Percentiles rank a stretch among this genome's conserved stretches.
Evolutionary conservation across 2,113 vertebrate genomes (phyloP).

Genomic region (Prunella fulvescens): DNA sequence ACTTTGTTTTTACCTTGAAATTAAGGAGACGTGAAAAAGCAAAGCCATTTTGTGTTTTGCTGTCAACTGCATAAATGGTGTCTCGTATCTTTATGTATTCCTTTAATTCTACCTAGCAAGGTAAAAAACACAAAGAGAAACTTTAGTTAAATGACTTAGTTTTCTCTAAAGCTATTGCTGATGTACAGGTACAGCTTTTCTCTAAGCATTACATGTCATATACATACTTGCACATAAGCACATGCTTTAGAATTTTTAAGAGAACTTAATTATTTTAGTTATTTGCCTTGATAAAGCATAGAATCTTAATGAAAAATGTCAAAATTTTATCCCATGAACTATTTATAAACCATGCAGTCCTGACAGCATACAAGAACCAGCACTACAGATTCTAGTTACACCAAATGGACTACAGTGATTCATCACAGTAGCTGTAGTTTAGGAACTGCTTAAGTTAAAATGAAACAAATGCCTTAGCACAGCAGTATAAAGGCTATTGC

Average conservation of each 20-base stretch:
- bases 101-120: constrained; percentile 85
- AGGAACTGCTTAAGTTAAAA: background rate
- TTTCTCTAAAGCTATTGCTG: background rate
- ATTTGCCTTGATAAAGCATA: background rate
- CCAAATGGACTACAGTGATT: background rate
- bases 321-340: background rate
- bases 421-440: background rate
- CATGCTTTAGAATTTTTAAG: background rate
- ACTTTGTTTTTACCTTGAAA: constrained; percentile 77
- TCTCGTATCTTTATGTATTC: constrained; percentile 90
- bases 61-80: constrained; percentile 84
- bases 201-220: background rate
- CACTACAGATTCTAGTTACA: background rate
- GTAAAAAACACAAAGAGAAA: background rate
- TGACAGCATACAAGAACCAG: background rate
- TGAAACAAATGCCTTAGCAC: background rate
- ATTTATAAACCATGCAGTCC: background rate
- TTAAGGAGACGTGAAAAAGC: constrained; percentile 81
- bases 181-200: background rate
- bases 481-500: background rate
- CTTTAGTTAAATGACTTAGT: background rate
- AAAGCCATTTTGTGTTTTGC: constrained; percentile 79
- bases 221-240: background rate
- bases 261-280: background rate
- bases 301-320: background rate